Base-by-base conservation (phyloP, 2,888 invertebrate genomes). In the Monoplex corrugatus region DNA sequence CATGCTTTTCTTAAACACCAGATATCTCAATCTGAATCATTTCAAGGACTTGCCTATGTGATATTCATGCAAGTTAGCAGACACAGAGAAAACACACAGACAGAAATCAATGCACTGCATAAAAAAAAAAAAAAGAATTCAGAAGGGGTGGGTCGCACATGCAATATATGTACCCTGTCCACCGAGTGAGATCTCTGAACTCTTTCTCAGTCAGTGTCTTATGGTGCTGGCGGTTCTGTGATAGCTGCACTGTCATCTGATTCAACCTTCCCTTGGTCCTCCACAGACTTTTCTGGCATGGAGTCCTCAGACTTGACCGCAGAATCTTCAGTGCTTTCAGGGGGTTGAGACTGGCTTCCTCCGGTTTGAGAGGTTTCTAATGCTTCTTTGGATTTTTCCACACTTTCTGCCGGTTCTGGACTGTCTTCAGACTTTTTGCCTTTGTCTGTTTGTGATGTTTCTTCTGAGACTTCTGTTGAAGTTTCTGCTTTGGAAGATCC, bases 201-300 rank as follows among this genome's bases (percentile, higher is more conserved):
- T 89, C 68, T 38, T 89, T 89, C 35, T 78, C 88, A 50, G 75
- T 88, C 72, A 72, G 40, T 85, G 85, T 75, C n/a, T 84, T 35
- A 45, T 57, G 35, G 35, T 72, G 80, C 57, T 89, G 88, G 43
- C 87, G 32, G 45, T 50, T 50, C 82, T 85, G 16, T 72, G 57
- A 43, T 75, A 63, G 63, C 32, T 28, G n/a, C 85, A 44, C 40
- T 72, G 13, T 88, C 78, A n/a, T 50, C n/a, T 40, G n/a, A 28
- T 43, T 82, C 82, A 43, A 28, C 88, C 32, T 57, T 28, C 23
- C 43, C 43, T 78, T 84, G 72, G 23, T 72, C 50, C 43, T 78
- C 68, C 86, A 78, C 45, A 57, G 38, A 23, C n/a, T n/a, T 68
- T n/a, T n/a, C 57, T 80, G 80, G 80, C 80, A 0, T 28, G 19